These are phyloP conservation scores for Odontophorus gujanensis DNA, from an alignment of 2,113 vertebrate species.

Conservation along the genomic window DNA sequence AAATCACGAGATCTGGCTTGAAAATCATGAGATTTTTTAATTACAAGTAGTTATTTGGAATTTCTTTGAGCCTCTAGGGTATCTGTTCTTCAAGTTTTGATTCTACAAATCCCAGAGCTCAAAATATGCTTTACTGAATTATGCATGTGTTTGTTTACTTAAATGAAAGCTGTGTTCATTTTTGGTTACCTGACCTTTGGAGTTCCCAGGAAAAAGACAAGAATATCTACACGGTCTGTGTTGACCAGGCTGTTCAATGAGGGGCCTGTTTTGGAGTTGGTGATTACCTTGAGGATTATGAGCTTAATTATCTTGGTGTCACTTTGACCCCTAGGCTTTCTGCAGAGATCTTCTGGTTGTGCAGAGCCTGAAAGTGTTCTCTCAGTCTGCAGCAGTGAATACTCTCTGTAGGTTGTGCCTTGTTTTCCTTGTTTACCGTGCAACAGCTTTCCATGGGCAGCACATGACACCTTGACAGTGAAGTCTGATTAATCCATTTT, in stretches of 20 bases:
- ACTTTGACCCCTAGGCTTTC: background rate
- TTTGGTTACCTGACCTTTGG: slow-evolving; percentile 27
- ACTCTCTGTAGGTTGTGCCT: background rate
- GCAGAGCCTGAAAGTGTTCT: background rate
- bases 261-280: background rate
- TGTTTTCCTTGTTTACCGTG: background rate
- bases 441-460: background rate
- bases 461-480: background rate
- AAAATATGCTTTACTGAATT: slow-evolving; percentile 2
- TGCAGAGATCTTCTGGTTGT: background rate
- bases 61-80: background rate
- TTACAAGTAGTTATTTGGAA: slow-evolving; percentile 33
- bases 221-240: background rate
- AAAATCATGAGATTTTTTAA: slow-evolving; percentile 55
- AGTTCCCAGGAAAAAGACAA: background rate
- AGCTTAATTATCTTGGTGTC: background rate
- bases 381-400: background rate
- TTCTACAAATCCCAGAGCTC: background rate
- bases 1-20: slow-evolving; percentile 62
- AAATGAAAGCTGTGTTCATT: background rate
- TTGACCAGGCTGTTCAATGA: background rate
- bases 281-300: background rate
- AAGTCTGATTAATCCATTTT: background rate
- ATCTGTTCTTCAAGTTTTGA: background rate
- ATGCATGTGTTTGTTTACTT: background rate